phyloP scores from a whole-genome alignment of 2,797 vertebrate genomes.

The Mormyrus proboscirostris region DNA sequence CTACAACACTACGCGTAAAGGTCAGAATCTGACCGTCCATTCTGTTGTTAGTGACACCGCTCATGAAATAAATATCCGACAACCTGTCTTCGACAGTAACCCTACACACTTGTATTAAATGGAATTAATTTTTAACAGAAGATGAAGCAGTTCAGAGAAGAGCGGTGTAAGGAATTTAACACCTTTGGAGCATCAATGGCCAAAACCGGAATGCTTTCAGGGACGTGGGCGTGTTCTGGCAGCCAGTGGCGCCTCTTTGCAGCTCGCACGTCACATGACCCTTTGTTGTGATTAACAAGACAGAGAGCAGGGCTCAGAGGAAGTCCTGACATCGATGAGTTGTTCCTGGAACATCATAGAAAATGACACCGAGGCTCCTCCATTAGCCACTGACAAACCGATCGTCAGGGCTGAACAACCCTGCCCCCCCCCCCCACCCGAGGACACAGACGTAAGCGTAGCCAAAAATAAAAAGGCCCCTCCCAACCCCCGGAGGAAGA shows the following conservation, averaged over 20 bases:
- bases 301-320: background rate
- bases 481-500: background rate
- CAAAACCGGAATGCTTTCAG: background rate
- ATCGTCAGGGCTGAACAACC: background rate
- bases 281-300: background rate
- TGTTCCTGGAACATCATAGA: background rate
- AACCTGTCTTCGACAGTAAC: background rate
- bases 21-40: background rate
- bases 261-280: background rate
- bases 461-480: conserved; percentile 7
- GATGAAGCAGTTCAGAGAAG: background rate
- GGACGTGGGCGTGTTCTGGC: background rate
- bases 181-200: background rate
- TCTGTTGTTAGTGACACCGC: background rate
- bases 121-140: conserved; percentile 5
- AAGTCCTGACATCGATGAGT: background rate
- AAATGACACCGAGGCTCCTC: background rate
- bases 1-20: background rate
- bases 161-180: background rate
- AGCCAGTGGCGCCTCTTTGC: background rate
- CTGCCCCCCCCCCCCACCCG: background rate
- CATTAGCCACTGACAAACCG: background rate
- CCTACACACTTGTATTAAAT: conserved; percentile 3
- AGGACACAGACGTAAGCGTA: background rate
- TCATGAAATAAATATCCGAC: background rate